Conservation (phyloP, 1,140 invertebrate species). For the Diachasmimorpha longicaudata region DNA sequence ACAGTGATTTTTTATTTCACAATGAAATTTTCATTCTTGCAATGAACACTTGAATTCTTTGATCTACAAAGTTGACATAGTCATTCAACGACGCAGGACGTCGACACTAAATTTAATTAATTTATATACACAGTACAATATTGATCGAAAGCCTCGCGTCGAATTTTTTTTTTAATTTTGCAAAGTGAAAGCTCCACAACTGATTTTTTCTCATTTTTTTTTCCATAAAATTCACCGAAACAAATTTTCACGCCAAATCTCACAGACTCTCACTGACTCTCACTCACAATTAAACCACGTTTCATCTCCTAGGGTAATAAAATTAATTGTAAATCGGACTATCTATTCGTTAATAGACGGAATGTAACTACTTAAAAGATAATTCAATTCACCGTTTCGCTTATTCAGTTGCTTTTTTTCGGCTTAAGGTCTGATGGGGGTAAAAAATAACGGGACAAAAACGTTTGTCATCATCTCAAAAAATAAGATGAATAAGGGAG, state of each 20-base stretch:
- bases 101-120: conserved; percentile 10
- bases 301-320: background rate
- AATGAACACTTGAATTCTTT: conserved; percentile 26
- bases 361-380: conserved; percentile 5
- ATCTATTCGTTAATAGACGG: background rate
- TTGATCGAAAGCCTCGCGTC: conserved; percentile 18
- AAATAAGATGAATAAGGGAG: background rate
- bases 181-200: conserved; percentile 12
- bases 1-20: background rate
- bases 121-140: conserved; percentile 24
- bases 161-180: background rate
- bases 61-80: conserved; percentile 16
- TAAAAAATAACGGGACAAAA: conserved; percentile 12
- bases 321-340: conserved; percentile 7
- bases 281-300: background rate
- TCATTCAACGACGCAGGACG: conserved; percentile 7
- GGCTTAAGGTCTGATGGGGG: background rate
- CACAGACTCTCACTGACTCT: background rate
- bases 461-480: background rate
- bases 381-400: background rate
- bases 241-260: background rate
- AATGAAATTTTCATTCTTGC: conserved; percentile 1
- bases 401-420: background rate
- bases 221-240: background rate
- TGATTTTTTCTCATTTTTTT: background rate